Conservation (phyloP, 2,113 vertebrate species). For the Grantiella picta region DNA sequence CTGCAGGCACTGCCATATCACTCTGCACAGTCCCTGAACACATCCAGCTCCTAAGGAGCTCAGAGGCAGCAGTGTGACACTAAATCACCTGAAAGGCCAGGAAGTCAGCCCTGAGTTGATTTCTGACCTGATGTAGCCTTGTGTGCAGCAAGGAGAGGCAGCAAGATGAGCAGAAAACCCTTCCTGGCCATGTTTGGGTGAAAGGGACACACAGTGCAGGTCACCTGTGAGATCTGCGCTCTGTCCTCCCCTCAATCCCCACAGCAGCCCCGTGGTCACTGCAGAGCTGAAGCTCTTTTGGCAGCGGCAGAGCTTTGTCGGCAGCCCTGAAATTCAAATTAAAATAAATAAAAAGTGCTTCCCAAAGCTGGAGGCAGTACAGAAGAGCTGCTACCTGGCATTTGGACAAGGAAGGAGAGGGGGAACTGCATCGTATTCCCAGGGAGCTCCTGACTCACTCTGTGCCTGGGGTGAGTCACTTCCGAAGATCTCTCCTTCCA, state of each 20-base stretch:
- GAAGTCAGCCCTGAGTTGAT: background rate
- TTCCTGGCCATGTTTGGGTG: background rate
- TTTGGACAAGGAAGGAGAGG: background rate
- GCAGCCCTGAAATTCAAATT: background rate
- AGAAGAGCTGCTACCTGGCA: background rate
- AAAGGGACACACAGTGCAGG: background rate
- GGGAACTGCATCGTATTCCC: background rate
- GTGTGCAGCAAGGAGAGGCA: background rate
- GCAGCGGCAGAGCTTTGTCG: background rate
- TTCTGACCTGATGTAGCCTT: background rate
- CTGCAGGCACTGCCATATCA: background rate
- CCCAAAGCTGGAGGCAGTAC: background rate
- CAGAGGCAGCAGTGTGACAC: background rate
- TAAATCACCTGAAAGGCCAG: background rate
- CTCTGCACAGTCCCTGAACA: background rate
- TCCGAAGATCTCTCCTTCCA: background rate
- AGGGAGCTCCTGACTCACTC: conserved; percentile 22
- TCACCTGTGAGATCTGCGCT: background rate
- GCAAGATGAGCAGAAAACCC: background rate
- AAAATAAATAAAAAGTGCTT: background rate
- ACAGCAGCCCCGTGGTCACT: background rate
- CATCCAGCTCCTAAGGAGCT: background rate
- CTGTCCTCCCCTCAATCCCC: background rate
- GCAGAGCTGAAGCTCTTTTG: background rate
- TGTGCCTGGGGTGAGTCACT: conserved; percentile 25